Conservation (phyloP, 1,140 invertebrate species). For the Amyelois transitella region DNA sequence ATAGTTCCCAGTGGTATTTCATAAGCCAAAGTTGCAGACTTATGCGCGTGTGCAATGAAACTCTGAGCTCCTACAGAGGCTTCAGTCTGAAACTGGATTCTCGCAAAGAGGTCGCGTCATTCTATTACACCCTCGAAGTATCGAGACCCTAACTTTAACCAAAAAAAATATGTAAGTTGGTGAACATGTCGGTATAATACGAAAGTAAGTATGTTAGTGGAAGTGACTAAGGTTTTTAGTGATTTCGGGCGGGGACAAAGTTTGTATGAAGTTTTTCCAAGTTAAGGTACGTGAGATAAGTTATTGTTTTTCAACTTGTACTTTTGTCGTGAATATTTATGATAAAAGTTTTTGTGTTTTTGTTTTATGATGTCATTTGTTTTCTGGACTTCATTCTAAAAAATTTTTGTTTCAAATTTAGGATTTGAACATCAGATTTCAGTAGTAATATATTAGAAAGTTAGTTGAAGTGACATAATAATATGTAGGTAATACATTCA, state of each 20-base stretch:
- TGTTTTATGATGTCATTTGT: too few species aligned
- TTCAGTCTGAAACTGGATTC: not conserved
- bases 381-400: too few species aligned
- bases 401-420: too few species aligned
- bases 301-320: not conserved
- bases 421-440: too few species aligned
- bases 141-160: not conserved
- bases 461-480: too few species aligned
- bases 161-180: not conserved
- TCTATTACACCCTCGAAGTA: not conserved
- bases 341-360: too few species aligned
- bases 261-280: not conserved
- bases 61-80: not conserved
- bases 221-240: not conserved
- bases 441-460: too few species aligned
- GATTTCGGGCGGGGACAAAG: not conserved
- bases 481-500: too few species aligned
- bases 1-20: not conserved
- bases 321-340: not conserved
- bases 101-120: not conserved
- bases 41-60: not conserved
- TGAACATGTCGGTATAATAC: not conserved
- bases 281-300: not conserved
- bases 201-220: not conserved
- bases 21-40: not conserved